Conservation (phyloP, 2,888 invertebrate species). For the Microchrysa polita region DNA sequence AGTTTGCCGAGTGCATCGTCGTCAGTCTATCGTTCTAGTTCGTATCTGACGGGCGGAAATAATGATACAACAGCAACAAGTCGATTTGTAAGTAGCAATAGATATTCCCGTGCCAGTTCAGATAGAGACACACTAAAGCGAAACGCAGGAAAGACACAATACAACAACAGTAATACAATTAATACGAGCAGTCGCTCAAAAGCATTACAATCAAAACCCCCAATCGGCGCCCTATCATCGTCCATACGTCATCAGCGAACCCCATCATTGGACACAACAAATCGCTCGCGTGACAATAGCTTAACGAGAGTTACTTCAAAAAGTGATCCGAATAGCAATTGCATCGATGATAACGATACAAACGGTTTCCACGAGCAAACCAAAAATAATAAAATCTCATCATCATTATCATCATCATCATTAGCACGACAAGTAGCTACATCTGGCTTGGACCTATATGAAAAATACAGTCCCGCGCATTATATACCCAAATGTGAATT, state of each 20-base stretch:
- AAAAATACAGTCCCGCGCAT: conserved; percentile 79
- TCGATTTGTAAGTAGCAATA: conserved; percentile 64
- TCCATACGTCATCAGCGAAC: conserved; percentile 44
- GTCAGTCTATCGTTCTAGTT: conserved; percentile 51
- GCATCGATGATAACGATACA: conserved; percentile 55
- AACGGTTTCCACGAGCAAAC: conserved; percentile 16
- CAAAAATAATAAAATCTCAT: conserved; percentile 38
- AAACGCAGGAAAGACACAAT: conserved; percentile 47
- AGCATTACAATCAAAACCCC: conserved; percentile 49
- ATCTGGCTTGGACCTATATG: conserved; percentile 75
- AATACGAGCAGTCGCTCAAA: conserved; percentile 46
- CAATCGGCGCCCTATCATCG: conserved; percentile 46
- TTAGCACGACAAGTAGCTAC: conserved; percentile 68
- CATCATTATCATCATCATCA: conserved; percentile 62
- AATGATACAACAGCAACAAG: conserved; percentile 62
- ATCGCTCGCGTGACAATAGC: conserved; percentile 46
- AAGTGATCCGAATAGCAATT: conserved; percentile 62
- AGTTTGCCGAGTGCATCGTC: conserved; percentile 54
- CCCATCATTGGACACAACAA: conserved; percentile 32
- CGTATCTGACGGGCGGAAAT: conserved; percentile 52
- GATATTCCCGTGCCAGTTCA: conserved; percentile 50
- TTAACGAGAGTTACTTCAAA: conserved; percentile 54
- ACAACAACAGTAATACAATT: conserved; percentile 48
- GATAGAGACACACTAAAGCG: conserved; percentile 48
- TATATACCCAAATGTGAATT: conserved; percentile 72